Conservation (phyloP, 2,797 vertebrate species). For the Myotis daubentonii region DNA sequence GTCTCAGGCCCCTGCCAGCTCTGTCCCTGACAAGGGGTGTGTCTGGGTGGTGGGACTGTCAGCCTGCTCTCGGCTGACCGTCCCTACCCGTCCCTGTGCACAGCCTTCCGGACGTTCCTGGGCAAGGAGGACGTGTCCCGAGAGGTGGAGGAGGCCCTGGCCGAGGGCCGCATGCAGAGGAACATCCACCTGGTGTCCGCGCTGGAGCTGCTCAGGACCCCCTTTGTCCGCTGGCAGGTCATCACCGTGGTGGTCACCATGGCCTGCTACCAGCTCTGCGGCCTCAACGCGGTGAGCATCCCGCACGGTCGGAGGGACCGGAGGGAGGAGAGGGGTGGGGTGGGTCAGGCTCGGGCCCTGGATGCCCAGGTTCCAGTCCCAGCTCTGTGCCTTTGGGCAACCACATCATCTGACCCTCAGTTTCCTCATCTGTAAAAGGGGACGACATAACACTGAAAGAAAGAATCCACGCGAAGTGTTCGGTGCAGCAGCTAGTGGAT, state of each 20-base stretch:
- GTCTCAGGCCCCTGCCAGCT: not conserved
- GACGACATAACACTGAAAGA: accelerated
- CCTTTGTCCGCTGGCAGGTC: slow-evolving; percentile 90
- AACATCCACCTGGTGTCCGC: slow-evolving; percentile 85
- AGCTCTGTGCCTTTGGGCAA: not conserved
- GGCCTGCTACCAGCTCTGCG: slow-evolving; percentile 96
- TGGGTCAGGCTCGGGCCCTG: accelerated
- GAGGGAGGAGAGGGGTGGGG: accelerated
- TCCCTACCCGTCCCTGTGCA: not conserved
- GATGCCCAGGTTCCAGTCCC: not conserved
- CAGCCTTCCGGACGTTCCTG: slow-evolving; percentile 94
- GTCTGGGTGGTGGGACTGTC: not conserved
- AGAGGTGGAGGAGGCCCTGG: slow-evolving; percentile 92
- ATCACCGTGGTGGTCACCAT: slow-evolving; percentile 91
- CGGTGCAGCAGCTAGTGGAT: not conserved
- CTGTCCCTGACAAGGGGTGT: not conserved
- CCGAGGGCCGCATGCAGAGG: slow-evolving; percentile 88
- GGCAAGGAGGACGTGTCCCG: slow-evolving; percentile 91
- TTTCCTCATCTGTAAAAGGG: not conserved
- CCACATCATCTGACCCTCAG: not conserved
- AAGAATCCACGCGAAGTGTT: accelerated
- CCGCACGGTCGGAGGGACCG: accelerated
- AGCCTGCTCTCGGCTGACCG: not conserved
- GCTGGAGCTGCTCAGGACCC: slow-evolving; percentile 87
- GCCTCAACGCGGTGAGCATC: slow-evolving; percentile 93